Conservation (phyloP, 2,888 invertebrate genomes). For the Noctuana brunneofusca region DNA sequence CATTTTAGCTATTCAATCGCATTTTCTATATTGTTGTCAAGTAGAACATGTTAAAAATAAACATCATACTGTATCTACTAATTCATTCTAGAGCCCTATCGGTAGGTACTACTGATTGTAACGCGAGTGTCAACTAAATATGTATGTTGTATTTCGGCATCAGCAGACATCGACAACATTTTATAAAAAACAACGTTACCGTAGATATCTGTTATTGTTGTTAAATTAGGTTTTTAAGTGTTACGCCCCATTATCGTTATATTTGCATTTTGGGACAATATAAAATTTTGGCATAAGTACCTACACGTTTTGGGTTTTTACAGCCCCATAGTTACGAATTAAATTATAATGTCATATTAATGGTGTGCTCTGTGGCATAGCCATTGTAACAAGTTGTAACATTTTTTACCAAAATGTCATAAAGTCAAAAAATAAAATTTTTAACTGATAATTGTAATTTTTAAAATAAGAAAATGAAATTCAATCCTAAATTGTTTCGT, state of each 20-base stretch:
- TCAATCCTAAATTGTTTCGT: conserved; percentile 40
- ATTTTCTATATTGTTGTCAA: conserved; percentile 31
- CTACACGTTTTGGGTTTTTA: conserved; percentile 72
- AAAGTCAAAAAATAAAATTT: conserved; percentile 41
- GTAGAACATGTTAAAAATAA: conserved; percentile 27
- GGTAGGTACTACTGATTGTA: conserved; percentile 9
- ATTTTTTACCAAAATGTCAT: conserved; percentile 29
- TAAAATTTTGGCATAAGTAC: conserved; percentile 57
- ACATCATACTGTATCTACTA: conserved; percentile 6
- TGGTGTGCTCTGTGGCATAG: conserved; percentile 50
- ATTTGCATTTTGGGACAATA: conserved; percentile 72
- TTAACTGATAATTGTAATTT: conserved; percentile 44
- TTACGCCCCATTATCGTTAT: conserved; percentile 65
- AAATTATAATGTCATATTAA: conserved; percentile 41
- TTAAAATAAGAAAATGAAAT: conserved; percentile 43
- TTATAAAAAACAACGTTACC: conserved; percentile 45
- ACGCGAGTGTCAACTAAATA: conserved; percentile 20
- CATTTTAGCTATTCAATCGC: conserved; percentile 24
- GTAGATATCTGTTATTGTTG: conserved; percentile 67
- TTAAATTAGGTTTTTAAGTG: conserved; percentile 70
- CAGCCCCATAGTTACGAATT: conserved; percentile 59
- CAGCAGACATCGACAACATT: conserved; percentile 27
- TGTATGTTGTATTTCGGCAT: conserved; percentile 17
- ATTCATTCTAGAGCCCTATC: conserved; percentile 11
- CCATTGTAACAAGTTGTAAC: conserved; percentile 36